These are phyloP conservation scores for Sapajus apella DNA, from an alignment of 2,113 vertebrate species.

Conservation along the genomic window DNA sequence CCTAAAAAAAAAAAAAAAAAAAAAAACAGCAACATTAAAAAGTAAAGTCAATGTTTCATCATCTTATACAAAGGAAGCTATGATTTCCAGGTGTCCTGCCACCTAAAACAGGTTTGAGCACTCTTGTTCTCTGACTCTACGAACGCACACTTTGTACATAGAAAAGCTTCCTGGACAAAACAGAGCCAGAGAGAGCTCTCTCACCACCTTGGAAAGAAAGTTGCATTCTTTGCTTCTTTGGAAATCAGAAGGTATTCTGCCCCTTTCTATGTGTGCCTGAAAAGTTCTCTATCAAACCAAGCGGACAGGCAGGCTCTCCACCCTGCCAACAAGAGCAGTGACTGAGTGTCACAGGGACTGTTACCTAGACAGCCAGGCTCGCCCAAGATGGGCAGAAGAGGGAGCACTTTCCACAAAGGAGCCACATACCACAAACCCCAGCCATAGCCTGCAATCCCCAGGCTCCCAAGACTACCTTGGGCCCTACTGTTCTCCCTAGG, in stretches of 20 bases:
- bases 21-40: too few species aligned
- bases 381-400: background rate
- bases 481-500: background rate
- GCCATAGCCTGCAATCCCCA: background rate
- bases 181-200: background rate
- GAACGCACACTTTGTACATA: background rate
- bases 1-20: too few species aligned
- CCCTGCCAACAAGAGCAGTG: background rate
- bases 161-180: constrained; percentile 3
- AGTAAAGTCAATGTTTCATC: background rate
- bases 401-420: background rate
- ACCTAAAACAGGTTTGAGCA: constrained; percentile 40
- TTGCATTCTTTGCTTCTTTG: background rate
- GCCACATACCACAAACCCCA: background rate
- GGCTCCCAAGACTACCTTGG: background rate
- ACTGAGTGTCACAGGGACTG: background rate
- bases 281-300: background rate
- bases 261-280: background rate
- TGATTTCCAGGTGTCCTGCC: background rate
- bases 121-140: background rate
- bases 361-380: background rate
- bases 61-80: background rate
- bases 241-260: background rate
- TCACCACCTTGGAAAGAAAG: background rate
- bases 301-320: background rate